Percentiles rank a stretch among this genome's conserved stretches.
Conservation (phyloP, 2,888 invertebrate genomes). For the Dastarcus helophoroides region DNA sequence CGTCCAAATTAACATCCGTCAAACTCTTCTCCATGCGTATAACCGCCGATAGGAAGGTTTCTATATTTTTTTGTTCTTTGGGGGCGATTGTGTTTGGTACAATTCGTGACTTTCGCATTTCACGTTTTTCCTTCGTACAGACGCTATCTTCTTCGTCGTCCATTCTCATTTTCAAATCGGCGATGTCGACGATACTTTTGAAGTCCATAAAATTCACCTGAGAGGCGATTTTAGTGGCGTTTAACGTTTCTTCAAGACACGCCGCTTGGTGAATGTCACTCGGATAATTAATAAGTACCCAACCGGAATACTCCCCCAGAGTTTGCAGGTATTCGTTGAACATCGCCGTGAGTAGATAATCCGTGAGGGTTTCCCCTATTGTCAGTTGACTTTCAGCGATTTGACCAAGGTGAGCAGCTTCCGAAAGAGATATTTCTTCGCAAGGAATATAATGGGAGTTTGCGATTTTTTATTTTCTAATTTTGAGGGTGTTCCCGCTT, state of each 20-base stretch:
- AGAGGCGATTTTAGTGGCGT: conserved; percentile 41
- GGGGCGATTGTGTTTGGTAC: conserved; percentile 42
- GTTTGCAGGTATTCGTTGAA: conserved; percentile 49
- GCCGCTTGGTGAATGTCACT: conserved; percentile 45
- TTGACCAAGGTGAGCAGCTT: conserved; percentile 8
- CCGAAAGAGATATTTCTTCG: conserved; percentile 7
- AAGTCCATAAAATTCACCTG: conserved; percentile 10
- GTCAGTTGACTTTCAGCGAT: conserved; percentile 7
- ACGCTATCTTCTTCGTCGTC: conserved; percentile 10
- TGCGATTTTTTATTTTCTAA: conserved; percentile 9
- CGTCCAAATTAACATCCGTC: conserved; percentile 34
- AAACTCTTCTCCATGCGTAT: conserved; percentile 40
- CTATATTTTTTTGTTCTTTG: conserved; percentile 32
- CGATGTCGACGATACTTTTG: conserved; percentile 21
- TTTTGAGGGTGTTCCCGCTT: no score
- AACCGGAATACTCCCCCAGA: conserved; percentile 37
- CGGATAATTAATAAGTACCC: conserved; percentile 56
- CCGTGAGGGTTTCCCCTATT: conserved; percentile 31
- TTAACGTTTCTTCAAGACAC: conserved; percentile 47
- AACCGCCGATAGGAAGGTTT: conserved; percentile 48
- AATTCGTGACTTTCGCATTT: conserved; percentile 40
- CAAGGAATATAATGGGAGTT: conserved; percentile 7
- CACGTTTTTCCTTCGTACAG: conserved; percentile 32
- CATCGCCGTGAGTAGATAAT: conserved; percentile 45
- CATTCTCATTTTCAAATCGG: conserved; percentile 16